Percentiles rank a stretch among this genome's conserved stretches.
Conservation (phyloP, 2,113 vertebrate genomes). For the Ailuropoda melanoleuca region DNA sequence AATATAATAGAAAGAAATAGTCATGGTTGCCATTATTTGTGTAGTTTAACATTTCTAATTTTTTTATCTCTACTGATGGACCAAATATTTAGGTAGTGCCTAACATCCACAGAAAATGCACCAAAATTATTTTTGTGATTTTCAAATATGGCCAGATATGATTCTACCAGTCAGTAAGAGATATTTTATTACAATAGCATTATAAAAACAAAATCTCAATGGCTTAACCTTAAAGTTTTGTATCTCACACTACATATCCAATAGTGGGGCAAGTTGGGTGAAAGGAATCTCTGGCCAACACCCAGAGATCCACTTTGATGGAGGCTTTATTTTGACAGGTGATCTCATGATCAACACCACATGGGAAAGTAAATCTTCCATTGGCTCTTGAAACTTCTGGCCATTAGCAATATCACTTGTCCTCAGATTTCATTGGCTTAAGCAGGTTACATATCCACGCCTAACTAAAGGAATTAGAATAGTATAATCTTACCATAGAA, state of each 20-base stretch:
- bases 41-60: background rate
- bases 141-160: conserved; percentile 8
- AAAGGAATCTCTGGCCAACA: background rate
- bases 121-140: background rate
- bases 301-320: background rate
- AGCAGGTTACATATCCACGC: background rate
- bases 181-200: background rate
- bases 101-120: background rate
- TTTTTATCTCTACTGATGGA: background rate
- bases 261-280: background rate
- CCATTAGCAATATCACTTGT: background rate
- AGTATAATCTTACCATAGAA: background rate
- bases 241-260: background rate
- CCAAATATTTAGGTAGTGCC: background rate
- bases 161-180: background rate
- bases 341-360: background rate
- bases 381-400: background rate
- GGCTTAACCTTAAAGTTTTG: background rate
- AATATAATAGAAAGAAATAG: background rate
- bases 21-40: background rate
- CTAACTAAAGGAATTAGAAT: background rate
- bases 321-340: background rate
- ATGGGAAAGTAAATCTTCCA: background rate
- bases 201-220: background rate
- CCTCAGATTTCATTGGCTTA: background rate